Evolutionary conservation across 1,140 invertebrate species (phyloP), one percentile per base, ranked within the genome.

Genomic region (Myzus persicae): DNA sequence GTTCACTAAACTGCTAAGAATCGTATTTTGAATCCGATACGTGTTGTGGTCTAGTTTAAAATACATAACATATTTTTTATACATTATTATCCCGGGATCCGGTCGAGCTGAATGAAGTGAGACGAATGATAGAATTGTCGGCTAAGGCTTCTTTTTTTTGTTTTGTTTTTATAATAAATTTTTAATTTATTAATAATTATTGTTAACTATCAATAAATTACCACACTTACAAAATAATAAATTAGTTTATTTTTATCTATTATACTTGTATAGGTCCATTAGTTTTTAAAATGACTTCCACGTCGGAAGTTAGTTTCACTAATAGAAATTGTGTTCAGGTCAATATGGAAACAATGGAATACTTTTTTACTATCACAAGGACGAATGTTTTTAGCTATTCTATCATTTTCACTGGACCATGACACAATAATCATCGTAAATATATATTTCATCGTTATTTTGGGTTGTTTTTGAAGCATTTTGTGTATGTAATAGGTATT

Each of bases 331-430:
- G 76, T 91, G 76, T 91, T 67, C 67, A 81, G 90, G 90, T 93
- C 36, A 93, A 85, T 48, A 93, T 54, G 91, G 46, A 93, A 84
- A 93, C 91, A 93, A 93, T 85, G 81, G 36, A 85, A 85, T 93
- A 48, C 59, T 76, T 48, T 48, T 93, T 93, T 93, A 48, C 38
- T 40, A 42, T 40, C 24, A 46, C 81, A 85, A 93, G 81, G 91
- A 85, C 81, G 36, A 92, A 92, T 92, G 54, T 46, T 81, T 92
- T 85, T 38, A 36, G 46, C 54, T 59, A 81, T 84, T 40, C 8
- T 85, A 40, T 36, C 91, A 85, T 93, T 93, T 85, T 85, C 91
- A 93, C 81, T 82, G 81, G 38, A 93, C 91, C 91, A 54, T 93
- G 91, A 93, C 91, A 48, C 3, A 82, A 82, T 51, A 51, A 51